Evolutionary conservation across 2,888 invertebrate genomes (phyloP), one percentile per base, ranked within the genome.

Genomic region (Tolmerus cingulatus): DNA sequence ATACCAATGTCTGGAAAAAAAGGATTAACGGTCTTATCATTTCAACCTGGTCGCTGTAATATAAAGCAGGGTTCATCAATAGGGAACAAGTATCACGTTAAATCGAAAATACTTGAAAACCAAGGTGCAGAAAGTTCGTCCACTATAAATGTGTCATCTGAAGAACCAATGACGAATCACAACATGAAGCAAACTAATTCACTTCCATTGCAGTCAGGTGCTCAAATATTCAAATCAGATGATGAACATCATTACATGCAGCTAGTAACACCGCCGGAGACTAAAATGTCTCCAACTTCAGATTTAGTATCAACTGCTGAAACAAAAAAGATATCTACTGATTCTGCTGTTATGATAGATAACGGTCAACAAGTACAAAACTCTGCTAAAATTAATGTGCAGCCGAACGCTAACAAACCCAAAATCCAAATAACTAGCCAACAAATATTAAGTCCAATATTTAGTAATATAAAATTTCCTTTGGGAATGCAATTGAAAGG

Each of bases 401-500:
- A 86, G 55, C 55, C 40, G 57, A 27, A 78, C 9, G 43, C 14
- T 7, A 78, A 19, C 86, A 91, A 89, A 76, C 89, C 87, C n/a
- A 90, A 89, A 87, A 89, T 90, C 40, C 89, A 90, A 81, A 90
- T 90, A 30, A 89, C 89, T 55, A 90, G 87, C 88, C 89, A 89
- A 78, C 90, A 90, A 76, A 89, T 89, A 9, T 88, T 90, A 19
- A 89, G 88, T 87, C 89, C 90, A 40, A 88, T 87, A 7, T 88
- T 88, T 43, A 82, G 88, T 23, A 89, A 87, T 78, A 46, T 92
- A 8, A 92, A 92, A 88, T 88, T 92, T 30, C 86, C 89, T 87
- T 90, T 55, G 14, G 86, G 86, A 87, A 89, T 86, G 89, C 90
- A 90, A 55, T 88, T 92, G 40, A 92, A 92, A 88, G 91, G 90